phyloP scores from a whole-genome alignment of 1,140 invertebrate genomes.

The Oncopodura yosiiana region DNA sequence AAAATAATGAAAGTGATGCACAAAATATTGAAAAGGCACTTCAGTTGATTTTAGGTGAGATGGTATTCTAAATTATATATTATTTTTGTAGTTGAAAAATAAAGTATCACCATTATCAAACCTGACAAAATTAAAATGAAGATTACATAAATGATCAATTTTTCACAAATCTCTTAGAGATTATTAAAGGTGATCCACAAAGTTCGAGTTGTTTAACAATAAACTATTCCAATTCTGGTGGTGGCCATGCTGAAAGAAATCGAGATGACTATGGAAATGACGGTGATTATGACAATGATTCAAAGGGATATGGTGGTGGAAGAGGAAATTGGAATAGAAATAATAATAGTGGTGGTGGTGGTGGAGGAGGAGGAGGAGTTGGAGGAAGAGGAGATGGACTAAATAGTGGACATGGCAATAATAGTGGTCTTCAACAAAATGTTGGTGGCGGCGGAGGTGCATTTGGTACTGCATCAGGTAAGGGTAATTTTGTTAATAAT shows the following conservation, averaged over 20 bases:
- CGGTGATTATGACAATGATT: slow-evolving; percentile 28
- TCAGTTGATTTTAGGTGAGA: slow-evolving; percentile 31
- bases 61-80: no score
- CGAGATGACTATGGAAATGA: slow-evolving; percentile 2
- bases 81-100: no score
- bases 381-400: slow-evolving; percentile 14
- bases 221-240: slow-evolving; percentile 30
- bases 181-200: slow-evolving; percentile 23
- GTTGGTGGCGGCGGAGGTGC: slow-evolving; percentile 11
- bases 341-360: slow-evolving; percentile 22
- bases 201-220: slow-evolving; percentile 33
- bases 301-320: slow-evolving; percentile 18
- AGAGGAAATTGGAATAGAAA: slow-evolving; percentile 10
- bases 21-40: slow-evolving; percentile 34
- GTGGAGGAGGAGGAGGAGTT: slow-evolving; percentile 17
- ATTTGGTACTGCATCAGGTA: not conserved
- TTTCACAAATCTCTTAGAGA: no score
- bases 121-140: no score
- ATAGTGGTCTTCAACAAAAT: slow-evolving; percentile 1
- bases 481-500: no score
- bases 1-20: slow-evolving; percentile 34
- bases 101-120: no score
- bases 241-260: slow-evolving; percentile 9
- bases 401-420: slow-evolving; percentile 2
- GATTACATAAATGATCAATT: no score